Conservation (phyloP, 2,888 invertebrate genomes). For the Drosophila colorata region DNA sequence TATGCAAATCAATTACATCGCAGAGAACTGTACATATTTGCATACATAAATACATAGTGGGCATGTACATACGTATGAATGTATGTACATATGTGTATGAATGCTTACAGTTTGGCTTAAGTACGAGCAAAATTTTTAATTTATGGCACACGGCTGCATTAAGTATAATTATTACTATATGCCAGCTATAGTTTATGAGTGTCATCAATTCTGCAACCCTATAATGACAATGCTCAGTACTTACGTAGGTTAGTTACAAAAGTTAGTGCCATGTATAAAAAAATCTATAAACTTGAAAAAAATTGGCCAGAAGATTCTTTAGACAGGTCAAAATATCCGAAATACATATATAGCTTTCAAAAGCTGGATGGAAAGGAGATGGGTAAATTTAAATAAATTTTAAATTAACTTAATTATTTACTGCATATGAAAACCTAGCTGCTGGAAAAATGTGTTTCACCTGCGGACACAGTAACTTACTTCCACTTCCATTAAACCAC, state of each 20-base stretch:
- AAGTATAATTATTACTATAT: constrained; percentile 42
- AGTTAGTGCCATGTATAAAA: no score
- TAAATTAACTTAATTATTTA: no score
- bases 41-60: neutral
- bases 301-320: no score
- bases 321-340: no score
- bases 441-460: no score
- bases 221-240: constrained; percentile 32
- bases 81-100: neutral
- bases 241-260: constrained; percentile 21
- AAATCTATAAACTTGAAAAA: no score
- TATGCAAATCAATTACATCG: constrained; percentile 44
- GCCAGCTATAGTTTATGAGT: constrained; percentile 63
- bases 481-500: neutral
- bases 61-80: neutral
- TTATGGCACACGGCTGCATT: constrained; percentile 41
- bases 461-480: no score
- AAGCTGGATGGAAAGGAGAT: no score
- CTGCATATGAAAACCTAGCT: no score
- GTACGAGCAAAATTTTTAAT: constrained; percentile 44
- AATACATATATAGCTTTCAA: no score
- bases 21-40: constrained; percentile 12
- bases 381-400: no score
- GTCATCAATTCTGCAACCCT: constrained; percentile 67
- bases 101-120: constrained; percentile 22